These are phyloP conservation scores for Gymnoscopelus braueri DNA, from an alignment of 2,797 vertebrate genomes.

Conservation along the genomic window DNA sequence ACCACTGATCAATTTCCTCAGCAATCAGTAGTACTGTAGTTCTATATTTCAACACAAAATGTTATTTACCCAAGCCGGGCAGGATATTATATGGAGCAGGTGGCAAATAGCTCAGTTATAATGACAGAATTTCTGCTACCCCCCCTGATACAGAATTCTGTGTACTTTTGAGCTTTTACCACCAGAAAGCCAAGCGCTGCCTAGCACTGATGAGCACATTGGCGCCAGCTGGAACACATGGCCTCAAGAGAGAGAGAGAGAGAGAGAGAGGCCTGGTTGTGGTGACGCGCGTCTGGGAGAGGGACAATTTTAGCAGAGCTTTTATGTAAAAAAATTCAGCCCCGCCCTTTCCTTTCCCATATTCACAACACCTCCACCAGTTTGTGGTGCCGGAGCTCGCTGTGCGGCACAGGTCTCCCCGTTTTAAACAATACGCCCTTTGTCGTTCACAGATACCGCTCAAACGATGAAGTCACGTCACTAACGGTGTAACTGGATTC, in stretches of 20 bases:
- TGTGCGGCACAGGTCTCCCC: constrained; percentile 13
- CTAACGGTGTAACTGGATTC: neutral
- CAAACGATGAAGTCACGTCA: neutral
- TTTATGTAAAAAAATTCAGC: constrained; percentile 51
- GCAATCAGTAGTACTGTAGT: no score
- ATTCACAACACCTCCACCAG: constrained; percentile 19
- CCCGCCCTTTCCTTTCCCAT: constrained; percentile 43
- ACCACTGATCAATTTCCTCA: no score
- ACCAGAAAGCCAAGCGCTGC: constrained; percentile 3
- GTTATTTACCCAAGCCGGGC: no score
- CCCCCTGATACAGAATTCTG: no score
- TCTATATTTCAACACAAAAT: no score
- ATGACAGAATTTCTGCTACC: no score
- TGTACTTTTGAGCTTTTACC: neutral
- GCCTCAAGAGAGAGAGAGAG: constrained; percentile 43
- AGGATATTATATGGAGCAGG: no score
- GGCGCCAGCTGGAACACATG: constrained; percentile 54
- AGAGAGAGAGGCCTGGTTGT: constrained; percentile 39
- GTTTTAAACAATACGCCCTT: constrained; percentile 41
- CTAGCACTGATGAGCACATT: neutral
- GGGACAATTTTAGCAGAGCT: constrained; percentile 58
- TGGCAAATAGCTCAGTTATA: no score
- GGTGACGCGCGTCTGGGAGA: constrained; percentile 57
- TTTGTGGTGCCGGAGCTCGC: constrained; percentile 20
- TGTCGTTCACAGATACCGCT: constrained; percentile 15